These are phyloP conservation scores for Babylonia areolata DNA, from an alignment of 1,140 invertebrate species.

Conservation along the genomic window DNA sequence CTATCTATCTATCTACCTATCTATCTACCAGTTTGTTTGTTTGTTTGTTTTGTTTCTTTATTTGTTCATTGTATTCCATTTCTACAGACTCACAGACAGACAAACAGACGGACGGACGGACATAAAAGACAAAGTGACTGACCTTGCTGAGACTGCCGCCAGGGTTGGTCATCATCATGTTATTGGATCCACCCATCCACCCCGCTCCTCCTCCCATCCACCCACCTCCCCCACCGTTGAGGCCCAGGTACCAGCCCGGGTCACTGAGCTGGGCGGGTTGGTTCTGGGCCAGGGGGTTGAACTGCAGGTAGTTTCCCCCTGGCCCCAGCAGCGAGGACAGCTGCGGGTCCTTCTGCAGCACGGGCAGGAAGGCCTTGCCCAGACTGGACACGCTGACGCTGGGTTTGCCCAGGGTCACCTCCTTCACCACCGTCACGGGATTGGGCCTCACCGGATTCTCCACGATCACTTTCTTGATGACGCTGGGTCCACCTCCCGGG, in stretches of 20 bases:
- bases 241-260: not conserved
- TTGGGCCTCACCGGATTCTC: not conserved
- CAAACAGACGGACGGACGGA: not conserved
- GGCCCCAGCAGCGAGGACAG: not conserved
- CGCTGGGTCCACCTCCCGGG: not conserved
- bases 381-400: conserved; percentile 12
- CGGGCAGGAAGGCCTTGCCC: conserved; percentile 31
- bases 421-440: not conserved
- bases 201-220: not conserved
- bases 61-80: no score
- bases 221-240: not conserved
- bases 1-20: no score
- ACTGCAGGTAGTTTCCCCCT: conserved; percentile 1
- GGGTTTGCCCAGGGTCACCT: conserved; percentile 5
- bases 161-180: not conserved
- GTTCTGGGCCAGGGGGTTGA: conserved; percentile 4
- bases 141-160: not conserved
- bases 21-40: no score
- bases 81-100: not conserved
- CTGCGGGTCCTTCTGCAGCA: conserved; percentile 30
- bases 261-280: not conserved
- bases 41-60: no score
- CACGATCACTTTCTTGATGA: no score
- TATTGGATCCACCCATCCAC: not conserved
- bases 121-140: not conserved